These are phyloP conservation scores for Abramis brama DNA, from an alignment of 2,113 vertebrate genomes.

Conservation along the genomic window DNA sequence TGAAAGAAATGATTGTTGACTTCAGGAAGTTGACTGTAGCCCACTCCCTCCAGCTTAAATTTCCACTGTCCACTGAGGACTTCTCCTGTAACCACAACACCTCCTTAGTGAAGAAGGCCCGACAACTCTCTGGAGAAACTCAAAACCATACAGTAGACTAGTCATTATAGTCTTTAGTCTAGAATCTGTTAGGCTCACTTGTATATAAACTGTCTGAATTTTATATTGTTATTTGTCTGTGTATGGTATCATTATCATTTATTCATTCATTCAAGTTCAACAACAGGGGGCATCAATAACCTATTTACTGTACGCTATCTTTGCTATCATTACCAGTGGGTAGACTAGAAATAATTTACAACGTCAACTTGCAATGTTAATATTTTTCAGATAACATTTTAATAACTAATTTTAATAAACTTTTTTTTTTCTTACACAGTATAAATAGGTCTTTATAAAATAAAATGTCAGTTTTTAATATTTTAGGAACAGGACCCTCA, in stretches of 20 bases:
- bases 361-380: too few species aligned
- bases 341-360: too few species aligned
- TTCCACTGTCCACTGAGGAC: not conserved
- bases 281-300: too few species aligned
- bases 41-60: not conserved
- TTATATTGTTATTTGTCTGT: not conserved
- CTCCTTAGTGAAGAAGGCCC: not conserved
- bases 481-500: not conserved
- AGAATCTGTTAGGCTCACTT: not conserved
- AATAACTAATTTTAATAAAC: not conserved
- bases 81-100: not conserved
- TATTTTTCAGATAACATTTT: too few species aligned
- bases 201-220: not conserved
- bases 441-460: not conserved
- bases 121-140: not conserved
- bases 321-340: too few species aligned
- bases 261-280: not conserved
- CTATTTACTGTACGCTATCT: too few species aligned
- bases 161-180: not conserved
- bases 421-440: not conserved
- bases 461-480: not conserved
- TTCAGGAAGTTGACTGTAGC: not conserved
- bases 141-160: too few species aligned
- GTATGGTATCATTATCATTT: not conserved
- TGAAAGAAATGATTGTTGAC: not conserved